Evolutionary conservation across 1,140 invertebrate species (phyloP).

Genomic region (Musca domestica): DNA sequence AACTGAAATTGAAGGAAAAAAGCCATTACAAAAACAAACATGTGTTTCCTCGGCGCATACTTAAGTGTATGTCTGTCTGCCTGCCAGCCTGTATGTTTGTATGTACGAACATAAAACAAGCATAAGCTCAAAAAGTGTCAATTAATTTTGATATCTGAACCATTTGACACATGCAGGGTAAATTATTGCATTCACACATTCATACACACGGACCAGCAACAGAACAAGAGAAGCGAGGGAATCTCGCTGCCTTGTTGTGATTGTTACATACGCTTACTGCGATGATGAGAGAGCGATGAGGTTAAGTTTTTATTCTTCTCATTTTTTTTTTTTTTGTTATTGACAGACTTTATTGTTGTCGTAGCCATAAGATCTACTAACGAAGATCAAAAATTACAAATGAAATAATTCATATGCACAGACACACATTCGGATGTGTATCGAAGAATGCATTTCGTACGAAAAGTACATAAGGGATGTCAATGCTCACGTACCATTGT

Average conservation of each 20-base stretch:
- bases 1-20: not conserved
- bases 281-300: not conserved
- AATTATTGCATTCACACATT: slow-evolving; percentile 13
- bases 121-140: slow-evolving; percentile 13
- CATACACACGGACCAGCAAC: not conserved
- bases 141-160: slow-evolving; percentile 22
- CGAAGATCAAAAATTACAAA: slow-evolving; percentile 13
- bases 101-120: not conserved
- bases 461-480: not conserved
- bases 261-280: not conserved
- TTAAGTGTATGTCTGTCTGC: no score
- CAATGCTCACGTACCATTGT: not conserved
- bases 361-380: not conserved
- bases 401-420: not conserved
- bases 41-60: no score
- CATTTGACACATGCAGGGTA: slow-evolving; percentile 19
- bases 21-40: slow-evolving; percentile 9
- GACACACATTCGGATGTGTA: not conserved
- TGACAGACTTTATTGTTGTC: not conserved
- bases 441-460: no score
- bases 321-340: not conserved
- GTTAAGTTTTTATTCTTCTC: not conserved
- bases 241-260: not conserved
- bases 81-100: no score
- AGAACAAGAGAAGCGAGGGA: not conserved